A percentile compares a stretch with the other conserved stretches of the same genome.
These are phyloP conservation scores for Tympanuchus pallidicinctus DNA, from an alignment of 2,113 vertebrate genomes.

Conservation along the genomic window DNA sequence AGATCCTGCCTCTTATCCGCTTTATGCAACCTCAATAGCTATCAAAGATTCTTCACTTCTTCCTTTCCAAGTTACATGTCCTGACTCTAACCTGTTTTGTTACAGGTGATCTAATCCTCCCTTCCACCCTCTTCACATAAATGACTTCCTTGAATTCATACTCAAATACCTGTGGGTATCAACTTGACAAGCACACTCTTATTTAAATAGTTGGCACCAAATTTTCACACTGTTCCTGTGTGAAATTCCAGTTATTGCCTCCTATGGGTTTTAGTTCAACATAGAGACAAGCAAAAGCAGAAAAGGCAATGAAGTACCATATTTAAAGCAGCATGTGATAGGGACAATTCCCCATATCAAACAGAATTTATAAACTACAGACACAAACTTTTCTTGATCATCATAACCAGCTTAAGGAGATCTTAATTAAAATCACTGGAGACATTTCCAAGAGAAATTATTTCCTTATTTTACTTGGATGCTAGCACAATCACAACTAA, in stretches of 20 bases:
- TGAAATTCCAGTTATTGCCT: neutral
- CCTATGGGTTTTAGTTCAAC: neutral
- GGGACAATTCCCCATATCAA: neutral
- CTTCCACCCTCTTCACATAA: neutral
- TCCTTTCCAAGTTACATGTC: neutral
- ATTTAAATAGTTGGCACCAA: neutral
- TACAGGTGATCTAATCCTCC: neutral
- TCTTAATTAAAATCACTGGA: neutral
- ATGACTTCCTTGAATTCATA: neutral
- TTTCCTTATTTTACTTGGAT: neutral
- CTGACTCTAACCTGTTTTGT: neutral
- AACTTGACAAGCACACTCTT: neutral
- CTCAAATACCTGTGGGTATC: neutral
- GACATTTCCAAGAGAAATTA: neutral
- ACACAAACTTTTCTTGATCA: neutral
- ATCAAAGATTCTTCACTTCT: neutral
- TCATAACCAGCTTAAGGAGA: neutral
- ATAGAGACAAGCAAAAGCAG: neutral
- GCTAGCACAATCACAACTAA: neutral
- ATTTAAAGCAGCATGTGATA: neutral
- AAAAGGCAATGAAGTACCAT: neutral
- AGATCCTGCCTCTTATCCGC: neutral
- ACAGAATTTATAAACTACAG: constrained; percentile 32
- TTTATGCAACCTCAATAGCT: neutral
- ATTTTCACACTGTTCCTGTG: neutral